Evolutionary conservation across 2,888 invertebrate genomes (phyloP).

Genomic region (Trichogramma dendrolimi): DNA sequence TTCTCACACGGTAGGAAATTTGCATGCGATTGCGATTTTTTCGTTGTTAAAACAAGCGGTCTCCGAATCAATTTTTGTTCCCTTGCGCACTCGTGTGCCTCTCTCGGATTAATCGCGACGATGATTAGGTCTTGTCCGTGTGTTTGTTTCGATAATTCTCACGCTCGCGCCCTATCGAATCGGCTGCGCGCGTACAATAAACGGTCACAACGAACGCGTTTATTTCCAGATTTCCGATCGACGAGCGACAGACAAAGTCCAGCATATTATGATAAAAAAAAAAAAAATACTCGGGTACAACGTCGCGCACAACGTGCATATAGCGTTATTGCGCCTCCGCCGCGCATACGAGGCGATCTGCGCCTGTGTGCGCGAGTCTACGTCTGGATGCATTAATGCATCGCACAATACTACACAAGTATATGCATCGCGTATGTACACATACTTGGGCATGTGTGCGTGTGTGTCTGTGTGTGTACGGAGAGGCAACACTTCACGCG

Average conservation of each 20-base stretch:
- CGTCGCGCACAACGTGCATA: slow-evolving; percentile 41
- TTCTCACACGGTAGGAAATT: slow-evolving; percentile 22
- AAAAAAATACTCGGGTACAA: slow-evolving; percentile 23
- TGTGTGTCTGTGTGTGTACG: slow-evolving; percentile 22
- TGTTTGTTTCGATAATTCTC: no score
- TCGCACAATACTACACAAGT: slow-evolving; percentile 8
- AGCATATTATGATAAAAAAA: no score
- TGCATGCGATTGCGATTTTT: no score
- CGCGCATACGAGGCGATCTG: not conserved
- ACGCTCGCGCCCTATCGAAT: no score
- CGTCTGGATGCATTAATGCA: slow-evolving; percentile 14
- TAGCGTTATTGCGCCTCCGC: slow-evolving; percentile 41
- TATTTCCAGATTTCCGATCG: no score
- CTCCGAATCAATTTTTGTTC: slow-evolving; percentile 17
- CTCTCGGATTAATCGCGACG: no score
- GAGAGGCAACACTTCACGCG: slow-evolving; percentile 32
- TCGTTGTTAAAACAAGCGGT: no score
- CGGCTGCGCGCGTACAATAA: no score
- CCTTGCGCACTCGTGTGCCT: no score
- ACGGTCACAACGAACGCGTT: no score
- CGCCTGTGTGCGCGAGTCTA: not conserved
- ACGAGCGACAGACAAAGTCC: no score
- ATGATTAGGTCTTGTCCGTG: no score
- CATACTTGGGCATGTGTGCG: slow-evolving; percentile 14
- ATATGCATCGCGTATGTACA: not conserved